Evolutionary conservation across 64 coral and sea anemone species (phyloP), one percentile per base, ranked within the genome.

Genomic region (Acropora tenuis): DNA sequence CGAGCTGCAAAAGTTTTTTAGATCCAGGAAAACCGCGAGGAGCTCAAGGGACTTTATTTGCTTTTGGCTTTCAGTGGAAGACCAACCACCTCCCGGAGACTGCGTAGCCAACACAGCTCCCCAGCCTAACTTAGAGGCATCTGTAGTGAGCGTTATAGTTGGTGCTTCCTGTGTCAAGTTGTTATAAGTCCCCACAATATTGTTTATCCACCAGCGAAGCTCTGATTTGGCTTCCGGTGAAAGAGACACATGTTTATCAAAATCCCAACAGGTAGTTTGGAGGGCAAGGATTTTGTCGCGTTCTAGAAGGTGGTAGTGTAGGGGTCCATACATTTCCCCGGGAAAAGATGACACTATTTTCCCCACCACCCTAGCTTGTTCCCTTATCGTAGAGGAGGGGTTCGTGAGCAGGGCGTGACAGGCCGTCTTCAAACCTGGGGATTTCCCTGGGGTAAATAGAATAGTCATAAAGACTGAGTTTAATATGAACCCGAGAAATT

Each of bases 1-100:
- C 11, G 75, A 9, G 18, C 42, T 75, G 1, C 40, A 41, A 79
- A 77, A 92, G 1, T 67, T 77, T 67, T 92, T 16, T 8, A 92
- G 55, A n/a, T 81, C 90, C 20, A 92, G 17, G 45, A 78, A 92
- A 6, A 92, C 73, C 16, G 90, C 90, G 8, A 92, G 65, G 6
- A 92, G 20, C 50, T 92, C 86, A n/a, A 94, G 71, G 50, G 5
- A 53, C 5, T 53, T 53, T 53, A 53, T 53, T 4, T 53, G 50
- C 5, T 53, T 53, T 53, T 40, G 19, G 45, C 60, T 43, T 79
- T 89, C 87, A 17, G 18, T 20, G 40, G 69, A 49, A 41, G 80
- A 66, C 88, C 88, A 94, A 16, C 45, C 7, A 52, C 88, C 88
- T 53, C 50, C 50, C 50, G 50, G 5, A 53, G 50, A 53, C 52